Evolutionary conservation across 2,113 vertebrate genomes (phyloP).

Genomic region (Scomber colias): DNA sequence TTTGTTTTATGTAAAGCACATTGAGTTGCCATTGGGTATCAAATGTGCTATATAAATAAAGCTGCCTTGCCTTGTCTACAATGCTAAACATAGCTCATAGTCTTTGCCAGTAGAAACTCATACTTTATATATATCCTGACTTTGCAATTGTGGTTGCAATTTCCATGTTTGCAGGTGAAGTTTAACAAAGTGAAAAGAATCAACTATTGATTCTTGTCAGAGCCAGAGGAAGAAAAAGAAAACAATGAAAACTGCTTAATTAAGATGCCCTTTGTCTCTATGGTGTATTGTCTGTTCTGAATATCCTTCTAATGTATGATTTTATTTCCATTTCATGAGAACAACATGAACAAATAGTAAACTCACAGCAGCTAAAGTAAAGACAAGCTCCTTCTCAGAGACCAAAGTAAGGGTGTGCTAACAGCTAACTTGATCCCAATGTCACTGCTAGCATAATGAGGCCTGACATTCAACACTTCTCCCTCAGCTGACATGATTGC

Average conservation of each 20-base stretch:
- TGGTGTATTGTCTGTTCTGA: not conserved
- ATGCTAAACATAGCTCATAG: not conserved
- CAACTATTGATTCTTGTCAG: not conserved
- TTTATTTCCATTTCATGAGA: constrained; percentile 23
- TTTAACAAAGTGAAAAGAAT: not conserved
- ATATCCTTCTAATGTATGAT: not conserved
- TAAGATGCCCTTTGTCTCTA: not conserved
- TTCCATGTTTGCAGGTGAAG: too few relatives aligned
- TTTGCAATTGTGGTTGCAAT: too few relatives aligned
- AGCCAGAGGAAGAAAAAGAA: not conserved
- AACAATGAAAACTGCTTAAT: not conserved
- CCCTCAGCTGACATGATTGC: constrained; percentile 51
- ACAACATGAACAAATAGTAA: constrained; percentile 21
- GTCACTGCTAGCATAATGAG: constrained; percentile 61
- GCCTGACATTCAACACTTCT: constrained; percentile 55
- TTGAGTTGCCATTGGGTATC: too few relatives aligned
- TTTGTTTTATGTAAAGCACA: too few relatives aligned
- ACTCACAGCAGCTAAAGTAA: not conserved
- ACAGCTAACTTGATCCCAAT: constrained; percentile 35
- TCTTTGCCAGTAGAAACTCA: not conserved
- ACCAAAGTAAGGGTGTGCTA: constrained; percentile 30
- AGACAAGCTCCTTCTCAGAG: constrained; percentile 12
- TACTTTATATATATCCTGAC: too few relatives aligned
- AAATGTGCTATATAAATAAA: too few relatives aligned
- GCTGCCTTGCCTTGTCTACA: not conserved